A percentile compares a stretch with the other conserved stretches of the same genome.
These are phyloP conservation scores for Coranthus polyacanthus DNA, from an alignment of 2,797 vertebrate species.

Conservation along the genomic window DNA sequence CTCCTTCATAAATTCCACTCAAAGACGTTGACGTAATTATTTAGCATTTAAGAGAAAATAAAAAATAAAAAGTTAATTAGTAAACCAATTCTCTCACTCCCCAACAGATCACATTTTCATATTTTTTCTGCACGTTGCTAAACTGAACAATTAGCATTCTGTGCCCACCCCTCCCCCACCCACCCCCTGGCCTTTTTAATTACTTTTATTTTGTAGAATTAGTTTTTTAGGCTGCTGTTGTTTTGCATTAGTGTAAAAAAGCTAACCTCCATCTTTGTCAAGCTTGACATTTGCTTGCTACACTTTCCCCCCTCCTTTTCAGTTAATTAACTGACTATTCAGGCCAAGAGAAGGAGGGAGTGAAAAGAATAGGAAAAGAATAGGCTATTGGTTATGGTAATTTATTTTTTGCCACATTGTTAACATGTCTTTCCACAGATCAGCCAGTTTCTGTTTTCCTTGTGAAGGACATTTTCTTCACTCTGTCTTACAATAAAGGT, in stretches of 20 bases:
- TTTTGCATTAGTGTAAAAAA: slow-evolving; percentile 52
- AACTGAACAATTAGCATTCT: slow-evolving; percentile 59
- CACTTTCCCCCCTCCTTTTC: slow-evolving; percentile 29
- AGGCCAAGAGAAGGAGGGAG: slow-evolving; percentile 23
- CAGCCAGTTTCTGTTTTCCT: slow-evolving; percentile 14
- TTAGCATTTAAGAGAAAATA: slow-evolving; percentile 57
- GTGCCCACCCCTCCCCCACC: slow-evolving; percentile 31
- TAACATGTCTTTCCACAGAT: slow-evolving; percentile 31
- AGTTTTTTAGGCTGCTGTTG: slow-evolving; percentile 48
- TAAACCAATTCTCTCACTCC: slow-evolving; percentile 42
- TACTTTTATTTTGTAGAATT: slow-evolving; percentile 57
- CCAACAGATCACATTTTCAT: slow-evolving; percentile 38
- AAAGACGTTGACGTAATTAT: slow-evolving; percentile 65
- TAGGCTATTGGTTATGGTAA: slow-evolving; percentile 22
- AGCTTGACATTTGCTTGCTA: slow-evolving; percentile 66
- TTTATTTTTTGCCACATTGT: slow-evolving; percentile 29
- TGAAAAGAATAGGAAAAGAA: background rate
- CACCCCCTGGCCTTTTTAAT: slow-evolving; percentile 66
- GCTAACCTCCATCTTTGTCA: slow-evolving; percentile 66
- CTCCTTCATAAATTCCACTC: slow-evolving; percentile 51
- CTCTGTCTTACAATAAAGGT: slow-evolving; percentile 2
- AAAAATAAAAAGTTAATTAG: slow-evolving; percentile 63
- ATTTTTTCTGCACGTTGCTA: slow-evolving; percentile 36
- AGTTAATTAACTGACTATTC: slow-evolving; percentile 68
- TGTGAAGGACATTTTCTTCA: too few species aligned